Evolutionary conservation across 2,113 vertebrate genomes (phyloP).

Genomic region (Strix aluco): DNA sequence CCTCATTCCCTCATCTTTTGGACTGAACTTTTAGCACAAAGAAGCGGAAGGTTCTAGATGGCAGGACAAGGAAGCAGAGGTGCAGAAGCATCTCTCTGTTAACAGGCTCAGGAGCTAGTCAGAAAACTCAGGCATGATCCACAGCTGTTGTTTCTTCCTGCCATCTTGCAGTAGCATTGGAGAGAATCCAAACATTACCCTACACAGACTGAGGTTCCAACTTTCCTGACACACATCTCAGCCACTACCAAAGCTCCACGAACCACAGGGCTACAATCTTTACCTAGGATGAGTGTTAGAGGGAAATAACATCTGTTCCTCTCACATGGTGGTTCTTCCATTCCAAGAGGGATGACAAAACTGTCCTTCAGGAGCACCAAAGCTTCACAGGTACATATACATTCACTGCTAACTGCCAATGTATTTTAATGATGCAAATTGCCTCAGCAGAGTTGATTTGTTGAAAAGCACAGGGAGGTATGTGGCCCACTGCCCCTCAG

Average conservation of each 20-base stretch:
- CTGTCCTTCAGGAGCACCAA: background rate
- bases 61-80: background rate
- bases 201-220: background rate
- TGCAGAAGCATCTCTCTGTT: background rate
- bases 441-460: background rate
- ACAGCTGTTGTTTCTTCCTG: background rate
- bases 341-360: background rate
- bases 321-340: background rate
- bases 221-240: background rate
- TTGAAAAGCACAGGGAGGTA: background rate
- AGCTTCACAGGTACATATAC: background rate
- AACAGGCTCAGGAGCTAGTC: background rate
- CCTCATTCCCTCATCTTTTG: background rate
- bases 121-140: background rate
- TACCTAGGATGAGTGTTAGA: background rate
- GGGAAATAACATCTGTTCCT: background rate
- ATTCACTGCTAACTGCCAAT: background rate
- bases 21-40: background rate
- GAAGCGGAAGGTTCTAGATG: background rate
- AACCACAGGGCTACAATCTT: background rate
- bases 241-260: background rate
- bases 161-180: background rate
- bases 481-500: background rate
- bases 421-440: accelerated
- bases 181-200: background rate